Percentiles rank a stretch among this genome's conserved stretches.
phyloP scores from a whole-genome alignment of 2,888 invertebrate species.

The Lamellibrachia satsuma region DNA sequence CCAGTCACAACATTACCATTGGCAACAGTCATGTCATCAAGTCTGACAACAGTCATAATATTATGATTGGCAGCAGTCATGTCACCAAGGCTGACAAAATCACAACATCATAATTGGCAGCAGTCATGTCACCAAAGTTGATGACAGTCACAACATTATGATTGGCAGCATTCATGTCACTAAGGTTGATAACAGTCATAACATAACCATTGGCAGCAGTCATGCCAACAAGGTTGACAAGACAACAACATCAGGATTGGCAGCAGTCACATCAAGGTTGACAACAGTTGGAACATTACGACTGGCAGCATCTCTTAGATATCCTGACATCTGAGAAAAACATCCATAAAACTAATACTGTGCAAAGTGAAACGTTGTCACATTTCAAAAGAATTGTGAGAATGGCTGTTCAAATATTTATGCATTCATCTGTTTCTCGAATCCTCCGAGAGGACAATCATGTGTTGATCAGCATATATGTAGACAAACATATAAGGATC shows the following conservation, averaged over 20 bases:
- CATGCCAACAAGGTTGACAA: no score
- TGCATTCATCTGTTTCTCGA: neutral
- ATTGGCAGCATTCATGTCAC: neutral
- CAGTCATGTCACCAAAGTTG: neutral
- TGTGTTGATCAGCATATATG: neutral
- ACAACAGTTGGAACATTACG: no score
- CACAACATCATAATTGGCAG: no score
- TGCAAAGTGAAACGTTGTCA: neutral
- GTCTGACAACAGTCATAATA: no score
- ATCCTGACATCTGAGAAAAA: neutral
- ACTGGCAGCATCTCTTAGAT: neutral
- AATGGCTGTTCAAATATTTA: neutral
- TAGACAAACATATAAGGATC: neutral
- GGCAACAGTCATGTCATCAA: neutral
- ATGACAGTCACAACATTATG: neutral
- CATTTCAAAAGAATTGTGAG: neutral
- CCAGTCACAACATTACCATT: neutral
- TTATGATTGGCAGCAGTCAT: neutral
- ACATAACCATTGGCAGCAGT: neutral
- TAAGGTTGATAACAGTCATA: neutral
- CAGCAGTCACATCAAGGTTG: no score
- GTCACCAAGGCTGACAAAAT: no score
- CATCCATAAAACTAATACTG: neutral
- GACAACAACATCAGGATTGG: no score
- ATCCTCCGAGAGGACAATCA: neutral